Evolutionary conservation across 1,140 invertebrate species (phyloP), one percentile per base, ranked within the genome.

Genomic region (Reticulitermes speratus): DNA sequence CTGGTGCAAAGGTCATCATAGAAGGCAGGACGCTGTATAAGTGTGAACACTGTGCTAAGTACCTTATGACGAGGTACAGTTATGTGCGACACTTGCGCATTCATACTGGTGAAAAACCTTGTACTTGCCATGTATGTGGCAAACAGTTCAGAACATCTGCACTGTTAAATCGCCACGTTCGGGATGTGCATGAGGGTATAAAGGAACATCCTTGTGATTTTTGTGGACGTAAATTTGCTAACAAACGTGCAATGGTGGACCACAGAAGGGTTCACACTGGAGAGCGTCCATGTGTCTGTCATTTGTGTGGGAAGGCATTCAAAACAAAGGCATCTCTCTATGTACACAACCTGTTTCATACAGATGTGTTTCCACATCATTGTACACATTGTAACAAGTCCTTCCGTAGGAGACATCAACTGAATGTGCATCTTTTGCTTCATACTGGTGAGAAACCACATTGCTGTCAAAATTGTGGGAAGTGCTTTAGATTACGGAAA

Each of bases 51-150:
- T 95, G 94, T 87, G 92, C 92, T 0, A 94, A 94, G 88, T 92
- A 92, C 85, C 89, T 95, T 45, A 92, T 92, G 87, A 93, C 94
- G 5, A 90, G 92, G 0, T 94, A 94, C 86, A 94, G 93, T 0
- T 94, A 93, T 88, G 88, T 93, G 25, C 93, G 92, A 90, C 94
- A 95, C 87, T 91, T 92, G 87, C 91, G 93, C 8, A 94, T 94
- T 48, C 95, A 96, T 90, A 95, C 94, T 3, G 95, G 95, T 23
- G 95, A 96, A 89, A 93, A 95, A 86, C 94, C 95, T 5, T 96
- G 93, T 88, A 93, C 94, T 45, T 97, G 96, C 88, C 93, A 94
- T 87, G 90, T 95, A 3, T 96, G 96, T 89, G 95, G 95, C 0
- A 96, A 96, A 89, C 93, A 94, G 86, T 97, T 96, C 89, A 91